phyloP scores from a whole-genome alignment of 2,888 invertebrate genomes.

The Acanthococcus lagerstroemiae region DNA sequence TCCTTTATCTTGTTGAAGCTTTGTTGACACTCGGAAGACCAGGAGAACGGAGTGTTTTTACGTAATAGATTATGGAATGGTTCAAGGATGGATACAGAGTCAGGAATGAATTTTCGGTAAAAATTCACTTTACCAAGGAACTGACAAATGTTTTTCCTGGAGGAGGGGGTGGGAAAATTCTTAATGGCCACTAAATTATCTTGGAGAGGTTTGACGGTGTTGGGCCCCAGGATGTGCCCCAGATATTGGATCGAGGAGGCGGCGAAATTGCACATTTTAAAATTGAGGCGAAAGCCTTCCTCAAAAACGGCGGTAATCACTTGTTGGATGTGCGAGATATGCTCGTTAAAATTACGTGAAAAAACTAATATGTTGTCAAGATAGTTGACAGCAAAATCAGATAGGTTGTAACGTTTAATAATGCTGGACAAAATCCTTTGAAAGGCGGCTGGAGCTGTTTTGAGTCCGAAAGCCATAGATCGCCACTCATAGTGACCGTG shows the following conservation, averaged over 20 bases:
- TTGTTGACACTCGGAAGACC: slow-evolving; percentile 34
- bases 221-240: slow-evolving; percentile 17
- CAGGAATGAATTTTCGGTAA: slow-evolving; percentile 23
- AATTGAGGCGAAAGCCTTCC: slow-evolving; percentile 20
- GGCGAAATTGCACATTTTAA: slow-evolving; percentile 14
- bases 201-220: slow-evolving; percentile 18
- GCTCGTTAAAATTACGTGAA: slow-evolving; percentile 35
- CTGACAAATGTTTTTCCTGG: slow-evolving; percentile 17
- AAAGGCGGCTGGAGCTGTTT: slow-evolving; percentile 7
- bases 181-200: slow-evolving; percentile 22
- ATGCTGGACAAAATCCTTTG: background rate
- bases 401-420: background rate
- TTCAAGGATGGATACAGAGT: background rate
- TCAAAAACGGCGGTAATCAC: slow-evolving; percentile 34
- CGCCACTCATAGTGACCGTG: slow-evolving; percentile 1
- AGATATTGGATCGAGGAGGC: slow-evolving; percentile 7
- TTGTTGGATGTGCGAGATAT: slow-evolving; percentile 33
- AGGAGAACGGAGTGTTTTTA: slow-evolving; percentile 33
- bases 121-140: slow-evolving; percentile 30
- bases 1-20: slow-evolving; percentile 23
- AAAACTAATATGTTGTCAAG: slow-evolving; percentile 24
- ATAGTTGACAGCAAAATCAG: background rate
- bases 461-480: slow-evolving; percentile 15
- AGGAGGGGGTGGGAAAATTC: slow-evolving; percentile 16
- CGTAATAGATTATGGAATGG: slow-evolving; percentile 25